phyloP scores from a whole-genome alignment of 2,888 invertebrate species.

The Hirudinaria manillensis region DNA sequence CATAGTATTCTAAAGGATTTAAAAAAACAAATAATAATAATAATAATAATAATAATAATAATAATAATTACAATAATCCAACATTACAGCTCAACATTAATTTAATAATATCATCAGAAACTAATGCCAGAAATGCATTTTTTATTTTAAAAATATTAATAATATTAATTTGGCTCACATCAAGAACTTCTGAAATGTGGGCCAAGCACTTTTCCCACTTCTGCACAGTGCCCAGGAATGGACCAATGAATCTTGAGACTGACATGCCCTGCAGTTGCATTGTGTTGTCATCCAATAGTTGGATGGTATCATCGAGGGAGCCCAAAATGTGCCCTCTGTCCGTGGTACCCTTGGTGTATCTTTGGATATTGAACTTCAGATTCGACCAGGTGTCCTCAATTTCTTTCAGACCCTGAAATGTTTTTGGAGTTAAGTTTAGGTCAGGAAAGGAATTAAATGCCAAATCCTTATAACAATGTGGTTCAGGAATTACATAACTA shows the following conservation, averaged over 20 bases:
- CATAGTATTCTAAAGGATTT: too few relatives aligned
- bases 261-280: slow-evolving; percentile 77
- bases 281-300: slow-evolving; percentile 77
- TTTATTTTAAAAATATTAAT: neutral
- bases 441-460: neutral
- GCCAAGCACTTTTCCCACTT: slow-evolving; percentile 78
- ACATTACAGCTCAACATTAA: too few relatives aligned
- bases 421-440: neutral
- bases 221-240: slow-evolving; percentile 74
- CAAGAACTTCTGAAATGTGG: slow-evolving; percentile 75
- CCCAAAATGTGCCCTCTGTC: slow-evolving; percentile 77
- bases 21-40: neutral
- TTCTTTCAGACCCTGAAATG: slow-evolving; percentile 66
- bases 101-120: too few relatives aligned
- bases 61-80: neutral
- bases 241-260: slow-evolving; percentile 70
- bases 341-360: slow-evolving; percentile 61
- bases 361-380: slow-evolving; percentile 54
- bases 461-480: neutral
- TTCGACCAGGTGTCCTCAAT: slow-evolving; percentile 64
- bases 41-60: neutral
- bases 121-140: neutral
- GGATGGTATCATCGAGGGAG: slow-evolving; percentile 73
- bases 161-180: slow-evolving; percentile 55
- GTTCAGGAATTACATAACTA: neutral